Conservation (phyloP, 2,113 vertebrate genomes). For the Sigmodon hispidus region DNA sequence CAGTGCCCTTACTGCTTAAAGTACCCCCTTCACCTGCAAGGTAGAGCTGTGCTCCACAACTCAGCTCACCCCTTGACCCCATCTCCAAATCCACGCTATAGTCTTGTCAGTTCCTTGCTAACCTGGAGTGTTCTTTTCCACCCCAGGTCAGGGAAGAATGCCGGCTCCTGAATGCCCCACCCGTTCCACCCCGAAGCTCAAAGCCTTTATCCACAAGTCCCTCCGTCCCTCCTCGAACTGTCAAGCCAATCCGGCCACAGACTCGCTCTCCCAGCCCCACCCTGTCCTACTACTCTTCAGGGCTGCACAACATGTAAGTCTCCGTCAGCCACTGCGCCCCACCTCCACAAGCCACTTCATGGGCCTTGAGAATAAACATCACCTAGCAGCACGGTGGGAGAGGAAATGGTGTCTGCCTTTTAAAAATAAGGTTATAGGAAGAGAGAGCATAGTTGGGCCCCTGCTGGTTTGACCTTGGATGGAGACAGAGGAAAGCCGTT, state of each 20-base stretch:
- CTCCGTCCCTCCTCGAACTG: conserved; percentile 88
- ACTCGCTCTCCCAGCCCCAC: conserved; percentile 97
- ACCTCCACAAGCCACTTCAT: not conserved
- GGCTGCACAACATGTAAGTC: conserved; percentile 97
- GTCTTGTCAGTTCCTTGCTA: conserved; percentile 61
- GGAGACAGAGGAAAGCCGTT: not conserved
- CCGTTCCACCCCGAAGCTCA: conserved; percentile 94
- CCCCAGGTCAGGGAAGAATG: conserved; percentile 97
- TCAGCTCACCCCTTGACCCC: too few species aligned
- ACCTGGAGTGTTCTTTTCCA: conserved; percentile 70
- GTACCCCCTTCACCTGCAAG: conserved; percentile 7
- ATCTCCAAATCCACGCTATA: not conserved
- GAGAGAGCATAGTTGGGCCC: not conserved
- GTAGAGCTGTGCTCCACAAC: not conserved
- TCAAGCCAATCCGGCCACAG: conserved; percentile 92
- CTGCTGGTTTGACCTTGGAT: not conserved
- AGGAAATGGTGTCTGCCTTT: not conserved
- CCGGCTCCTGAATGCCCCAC: conserved; percentile 96
- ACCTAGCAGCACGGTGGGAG: not conserved
- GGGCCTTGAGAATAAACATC: accelerated
- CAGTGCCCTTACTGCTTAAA: not conserved
- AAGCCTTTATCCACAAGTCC: conserved; percentile 92
- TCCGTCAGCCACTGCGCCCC: not conserved
- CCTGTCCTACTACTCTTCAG: conserved; percentile 98
- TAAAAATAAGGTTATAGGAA: not conserved